phyloP scores from a whole-genome alignment of 2,888 invertebrate species.

The Quadroppia sp. region DNA sequence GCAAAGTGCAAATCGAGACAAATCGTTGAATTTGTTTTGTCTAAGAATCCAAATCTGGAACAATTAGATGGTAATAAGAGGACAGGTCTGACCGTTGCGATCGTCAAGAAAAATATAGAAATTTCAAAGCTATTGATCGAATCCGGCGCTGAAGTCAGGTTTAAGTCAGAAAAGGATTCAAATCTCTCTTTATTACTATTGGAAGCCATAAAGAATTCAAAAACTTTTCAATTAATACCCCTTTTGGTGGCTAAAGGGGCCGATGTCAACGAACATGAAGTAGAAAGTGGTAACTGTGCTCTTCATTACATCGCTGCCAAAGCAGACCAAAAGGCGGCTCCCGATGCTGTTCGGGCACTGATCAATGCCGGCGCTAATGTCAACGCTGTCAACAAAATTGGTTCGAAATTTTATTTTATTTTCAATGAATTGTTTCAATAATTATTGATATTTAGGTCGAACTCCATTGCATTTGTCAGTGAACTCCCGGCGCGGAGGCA shows the following conservation, averaged over 20 bases:
- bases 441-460: constrained; percentile 45
- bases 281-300: constrained; percentile 48
- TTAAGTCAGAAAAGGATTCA: constrained; percentile 49
- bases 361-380: constrained; percentile 51
- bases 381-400: constrained; percentile 49
- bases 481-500: constrained; percentile 52
- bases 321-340: constrained; percentile 42
- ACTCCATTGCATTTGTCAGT: constrained; percentile 57
- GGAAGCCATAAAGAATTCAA: constrained; percentile 40
- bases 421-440: neutral
- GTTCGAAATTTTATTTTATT: neutral
- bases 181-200: constrained; percentile 47
- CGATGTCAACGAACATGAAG: constrained; percentile 50
- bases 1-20: constrained; percentile 48
- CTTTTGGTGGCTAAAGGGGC: constrained; percentile 51
- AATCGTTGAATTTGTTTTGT: constrained; percentile 49
- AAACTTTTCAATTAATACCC: constrained; percentile 28
- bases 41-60: constrained; percentile 42
- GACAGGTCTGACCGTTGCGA: constrained; percentile 45
- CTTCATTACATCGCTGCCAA: constrained; percentile 51
- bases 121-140: constrained; percentile 50
- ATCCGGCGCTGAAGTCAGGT: constrained; percentile 52
- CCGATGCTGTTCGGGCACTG: constrained; percentile 50
- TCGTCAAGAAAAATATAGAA: constrained; percentile 46
- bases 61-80: constrained; percentile 43